Conservation (phyloP, 2,888 invertebrate genomes). For the Drosophila phalerata region DNA sequence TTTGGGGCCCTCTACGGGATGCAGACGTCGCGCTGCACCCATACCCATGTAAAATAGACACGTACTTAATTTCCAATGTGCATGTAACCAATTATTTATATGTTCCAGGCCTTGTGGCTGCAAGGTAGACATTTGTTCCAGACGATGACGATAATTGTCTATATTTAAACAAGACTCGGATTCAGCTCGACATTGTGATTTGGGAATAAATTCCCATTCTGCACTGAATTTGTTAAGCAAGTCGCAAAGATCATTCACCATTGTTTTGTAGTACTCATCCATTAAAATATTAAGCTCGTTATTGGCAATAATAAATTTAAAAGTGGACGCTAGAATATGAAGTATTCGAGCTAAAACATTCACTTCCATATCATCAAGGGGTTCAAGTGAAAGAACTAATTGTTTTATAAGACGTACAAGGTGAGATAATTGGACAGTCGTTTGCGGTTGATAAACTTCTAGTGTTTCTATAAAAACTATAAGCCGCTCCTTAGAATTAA, state of each 20-base stretch:
- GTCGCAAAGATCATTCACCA: constrained; percentile 43
- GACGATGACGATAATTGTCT: constrained; percentile 39
- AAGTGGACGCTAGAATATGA: constrained; percentile 36
- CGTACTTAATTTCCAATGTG: constrained; percentile 51
- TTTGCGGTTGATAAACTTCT: constrained; percentile 34
- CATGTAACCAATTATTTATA: constrained; percentile 51
- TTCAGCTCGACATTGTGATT: constrained; percentile 52
- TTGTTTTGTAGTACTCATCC: constrained; percentile 35
- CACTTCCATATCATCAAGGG: constrained; percentile 49
- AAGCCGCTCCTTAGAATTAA: constrained; percentile 39
- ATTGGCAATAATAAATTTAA: constrained; percentile 31
- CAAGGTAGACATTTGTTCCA: constrained; percentile 48
- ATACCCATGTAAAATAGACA: constrained; percentile 52
- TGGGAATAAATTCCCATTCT: constrained; percentile 57
- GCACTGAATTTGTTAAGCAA: constrained; percentile 43
- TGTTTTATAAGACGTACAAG: constrained; percentile 35
- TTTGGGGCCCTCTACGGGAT: constrained; percentile 32
- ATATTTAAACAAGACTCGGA: constrained; percentile 55
- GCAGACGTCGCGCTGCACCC: constrained; percentile 31
- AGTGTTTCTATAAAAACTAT: constrained; percentile 34
- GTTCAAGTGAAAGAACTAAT: constrained; percentile 23
- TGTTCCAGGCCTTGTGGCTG: constrained; percentile 39
- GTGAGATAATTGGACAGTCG: constrained; percentile 42
- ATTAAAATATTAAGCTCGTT: constrained; percentile 39
- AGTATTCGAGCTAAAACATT: constrained; percentile 40